phyloP scores from a whole-genome alignment of 2,797 vertebrate species.

The Xenentodon cancila region DNA sequence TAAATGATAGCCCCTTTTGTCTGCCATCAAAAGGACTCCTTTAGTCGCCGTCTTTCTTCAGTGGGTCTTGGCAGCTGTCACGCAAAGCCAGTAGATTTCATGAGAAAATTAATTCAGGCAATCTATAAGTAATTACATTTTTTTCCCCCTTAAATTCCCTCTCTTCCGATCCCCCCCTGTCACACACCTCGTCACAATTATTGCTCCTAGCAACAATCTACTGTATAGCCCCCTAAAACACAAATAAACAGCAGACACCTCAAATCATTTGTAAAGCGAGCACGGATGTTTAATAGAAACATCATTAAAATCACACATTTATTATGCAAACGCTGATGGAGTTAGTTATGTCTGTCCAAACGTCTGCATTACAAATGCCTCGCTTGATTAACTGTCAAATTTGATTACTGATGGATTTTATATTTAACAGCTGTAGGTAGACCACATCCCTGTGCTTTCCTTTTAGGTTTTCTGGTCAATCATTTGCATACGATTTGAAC shows the following conservation, averaged over 20 bases:
- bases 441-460: conserved; percentile 73
- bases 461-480: conserved; percentile 69
- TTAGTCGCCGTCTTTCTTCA: conserved; percentile 79
- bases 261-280: conserved; percentile 86
- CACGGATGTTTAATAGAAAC: conserved; percentile 84
- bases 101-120: conserved; percentile 90
- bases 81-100: conserved; percentile 87
- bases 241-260: conserved; percentile 88
- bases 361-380: conserved; percentile 80
- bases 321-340: conserved; percentile 86
- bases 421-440: conserved; percentile 83
- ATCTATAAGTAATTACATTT: conserved; percentile 88
- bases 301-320: conserved; percentile 84
- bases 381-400: conserved; percentile 86
- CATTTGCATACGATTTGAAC: conserved; percentile 69
- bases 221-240: conserved; percentile 72
- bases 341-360: conserved; percentile 84
- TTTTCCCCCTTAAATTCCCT: conserved; percentile 52
- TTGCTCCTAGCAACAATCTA: conserved; percentile 87
- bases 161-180: conserved; percentile 63
- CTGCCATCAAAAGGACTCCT: conserved; percentile 84
- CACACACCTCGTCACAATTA: conserved; percentile 85
- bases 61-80: conserved; percentile 89
- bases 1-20: conserved; percentile 88
- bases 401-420: conserved; percentile 86